phyloP scores from a whole-genome alignment of 1,140 invertebrate genomes.

The Trachelipus rathkii region DNA sequence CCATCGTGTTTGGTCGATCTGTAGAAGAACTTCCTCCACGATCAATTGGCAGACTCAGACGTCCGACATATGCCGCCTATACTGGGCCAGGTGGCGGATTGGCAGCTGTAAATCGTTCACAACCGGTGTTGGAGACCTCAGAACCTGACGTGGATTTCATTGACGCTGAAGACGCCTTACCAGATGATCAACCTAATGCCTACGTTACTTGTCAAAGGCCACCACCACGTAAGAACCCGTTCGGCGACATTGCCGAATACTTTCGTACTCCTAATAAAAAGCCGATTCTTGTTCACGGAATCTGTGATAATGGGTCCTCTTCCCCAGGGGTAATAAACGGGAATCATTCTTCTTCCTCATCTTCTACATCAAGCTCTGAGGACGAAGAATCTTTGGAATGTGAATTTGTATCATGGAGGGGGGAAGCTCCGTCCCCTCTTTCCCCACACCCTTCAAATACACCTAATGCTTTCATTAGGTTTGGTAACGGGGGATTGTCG shows the following conservation, averaged over 20 bases:
- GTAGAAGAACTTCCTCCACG: conserved; percentile 52
- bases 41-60: conserved; percentile 48
- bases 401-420: conserved; percentile 41
- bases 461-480: conserved; percentile 41
- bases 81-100: conserved; percentile 74
- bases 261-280: conserved; percentile 32
- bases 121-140: conserved; percentile 57
- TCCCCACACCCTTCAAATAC: conserved; percentile 42
- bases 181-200: conserved; percentile 41
- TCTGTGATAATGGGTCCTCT: background rate
- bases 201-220: conserved; percentile 45
- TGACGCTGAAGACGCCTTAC: conserved; percentile 52
- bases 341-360: conserved; percentile 14
- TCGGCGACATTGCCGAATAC: conserved; percentile 50
- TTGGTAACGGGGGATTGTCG: conserved; percentile 38
- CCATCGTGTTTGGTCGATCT: conserved; percentile 49
- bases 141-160: conserved; percentile 72
- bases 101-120: conserved; percentile 63
- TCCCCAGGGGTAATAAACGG: background rate
- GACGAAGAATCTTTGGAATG: conserved; percentile 35
- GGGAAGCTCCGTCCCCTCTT: conserved; percentile 40
- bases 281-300: background rate
- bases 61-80: conserved; percentile 59
- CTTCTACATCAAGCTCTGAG: conserved; percentile 16
- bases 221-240: conserved; percentile 46